Evolutionary conservation across 2,797 vertebrate species (phyloP).

Genomic region (Amphiprion clarkii): DNA sequence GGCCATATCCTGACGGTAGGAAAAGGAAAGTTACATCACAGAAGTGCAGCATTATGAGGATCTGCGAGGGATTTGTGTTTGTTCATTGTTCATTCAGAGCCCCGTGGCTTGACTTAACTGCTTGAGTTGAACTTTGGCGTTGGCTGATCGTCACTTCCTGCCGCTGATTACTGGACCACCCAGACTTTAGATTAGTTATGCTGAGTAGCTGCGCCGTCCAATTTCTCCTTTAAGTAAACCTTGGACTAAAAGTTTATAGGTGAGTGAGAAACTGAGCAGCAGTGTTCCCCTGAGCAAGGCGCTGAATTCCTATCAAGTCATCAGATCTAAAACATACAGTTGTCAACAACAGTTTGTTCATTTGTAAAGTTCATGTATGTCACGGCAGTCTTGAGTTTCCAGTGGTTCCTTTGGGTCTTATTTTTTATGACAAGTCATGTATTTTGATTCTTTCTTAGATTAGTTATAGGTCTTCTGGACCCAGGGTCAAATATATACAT

Average conservation of each 20-base stretch:
- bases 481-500: no score
- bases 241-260: background rate
- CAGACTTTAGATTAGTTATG: slow-evolving; percentile 27
- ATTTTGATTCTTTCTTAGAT: no score
- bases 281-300: background rate
- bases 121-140: slow-evolving; percentile 48
- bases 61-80: slow-evolving; percentile 55
- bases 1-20: slow-evolving; percentile 49
- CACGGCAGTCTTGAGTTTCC: no score
- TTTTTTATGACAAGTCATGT: no score
- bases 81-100: slow-evolving; percentile 59
- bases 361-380: no score
- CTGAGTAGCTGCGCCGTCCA: background rate
- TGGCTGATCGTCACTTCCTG: slow-evolving; percentile 56
- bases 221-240: slow-evolving; percentile 8
- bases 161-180: slow-evolving; percentile 66
- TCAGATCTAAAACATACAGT: no score
- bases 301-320: slow-evolving; percentile 1
- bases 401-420: no score
- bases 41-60: slow-evolving; percentile 52
- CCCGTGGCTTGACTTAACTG: slow-evolving; percentile 66
- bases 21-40: slow-evolving; percentile 44
- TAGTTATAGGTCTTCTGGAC: no score
- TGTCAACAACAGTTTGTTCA: no score
- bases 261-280: background rate